Evolutionary conservation across 2,888 invertebrate genomes (phyloP).

Genomic region (Luperina testacea): DNA sequence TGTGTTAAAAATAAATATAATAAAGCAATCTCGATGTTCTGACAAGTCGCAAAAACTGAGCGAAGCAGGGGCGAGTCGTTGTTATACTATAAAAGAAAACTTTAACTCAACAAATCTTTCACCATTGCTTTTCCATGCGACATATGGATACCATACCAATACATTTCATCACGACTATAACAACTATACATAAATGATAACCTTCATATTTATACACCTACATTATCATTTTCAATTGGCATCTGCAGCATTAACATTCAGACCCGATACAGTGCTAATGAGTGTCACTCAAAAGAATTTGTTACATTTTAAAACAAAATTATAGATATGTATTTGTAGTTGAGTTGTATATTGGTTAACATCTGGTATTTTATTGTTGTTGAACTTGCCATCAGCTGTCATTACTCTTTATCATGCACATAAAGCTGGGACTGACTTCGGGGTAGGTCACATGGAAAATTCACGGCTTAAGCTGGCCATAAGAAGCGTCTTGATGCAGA

Average conservation of each 20-base stretch:
- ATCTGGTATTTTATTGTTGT: neutral
- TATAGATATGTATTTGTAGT: slow-evolving; percentile 1
- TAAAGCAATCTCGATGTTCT: neutral
- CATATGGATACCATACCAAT: slow-evolving; percentile 42
- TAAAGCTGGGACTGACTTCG: neutral
- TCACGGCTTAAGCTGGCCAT: too few species aligned
- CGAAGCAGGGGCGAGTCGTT: too few species aligned
- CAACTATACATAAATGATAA: slow-evolving; percentile 14
- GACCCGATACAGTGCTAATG: slow-evolving; percentile 59
- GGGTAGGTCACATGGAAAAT: neutral
- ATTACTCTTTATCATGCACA: neutral
- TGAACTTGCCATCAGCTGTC: neutral
- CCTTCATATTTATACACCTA: slow-evolving; percentile 48
- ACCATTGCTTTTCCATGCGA: neutral
- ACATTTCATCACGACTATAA: slow-evolving; percentile 27
- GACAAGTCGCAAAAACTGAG: neutral
- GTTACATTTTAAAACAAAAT: slow-evolving; percentile 41
- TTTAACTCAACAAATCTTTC: neutral
- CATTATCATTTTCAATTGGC: slow-evolving; percentile 69
- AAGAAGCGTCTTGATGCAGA: neutral
- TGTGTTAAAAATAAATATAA: neutral
- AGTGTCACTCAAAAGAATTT: slow-evolving; percentile 56
- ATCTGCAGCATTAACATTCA: slow-evolving; percentile 62
- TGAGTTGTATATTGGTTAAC: neutral
- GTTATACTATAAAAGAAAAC: neutral